Conservation (phyloP, 2,797 vertebrate species). For the Neostethus bicornis region DNA sequence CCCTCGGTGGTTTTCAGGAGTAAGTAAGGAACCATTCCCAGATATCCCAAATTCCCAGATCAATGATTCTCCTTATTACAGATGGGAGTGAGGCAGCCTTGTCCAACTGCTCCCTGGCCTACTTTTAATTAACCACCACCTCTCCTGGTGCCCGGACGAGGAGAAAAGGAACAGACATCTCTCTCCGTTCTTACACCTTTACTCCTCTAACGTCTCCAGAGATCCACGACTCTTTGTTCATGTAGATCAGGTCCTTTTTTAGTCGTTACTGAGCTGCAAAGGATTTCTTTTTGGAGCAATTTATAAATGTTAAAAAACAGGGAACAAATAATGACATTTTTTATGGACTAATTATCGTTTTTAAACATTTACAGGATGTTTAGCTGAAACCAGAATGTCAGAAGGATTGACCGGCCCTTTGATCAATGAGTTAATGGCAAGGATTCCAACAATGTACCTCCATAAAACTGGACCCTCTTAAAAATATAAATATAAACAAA, state of each 20-base stretch:
- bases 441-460: no score
- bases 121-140: slow-evolving; percentile 74
- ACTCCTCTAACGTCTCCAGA: slow-evolving; percentile 42
- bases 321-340: no score
- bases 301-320: no score
- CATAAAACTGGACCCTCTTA: no score
- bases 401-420: no score
- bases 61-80: slow-evolving; percentile 85
- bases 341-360: no score
- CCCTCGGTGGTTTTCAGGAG: slow-evolving; percentile 58
- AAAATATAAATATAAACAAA: no score
- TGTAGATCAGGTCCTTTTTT: slow-evolving; percentile 32
- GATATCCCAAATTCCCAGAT: slow-evolving; percentile 80
- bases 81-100: slow-evolving; percentile 66
- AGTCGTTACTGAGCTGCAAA: slow-evolving; percentile 36
- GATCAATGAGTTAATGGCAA: no score
- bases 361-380: no score
- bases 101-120: slow-evolving; percentile 79
- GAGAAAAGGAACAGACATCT: slow-evolving; percentile 48
- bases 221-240: slow-evolving; percentile 60
- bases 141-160: slow-evolving; percentile 61
- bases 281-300: slow-evolving; percentile 12
- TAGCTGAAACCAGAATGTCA: no score
- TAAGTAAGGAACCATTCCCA: slow-evolving; percentile 61
- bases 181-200: slow-evolving; percentile 38